phyloP scores from a whole-genome alignment of 2,113 vertebrate genomes.

The Natator depressus region DNA sequence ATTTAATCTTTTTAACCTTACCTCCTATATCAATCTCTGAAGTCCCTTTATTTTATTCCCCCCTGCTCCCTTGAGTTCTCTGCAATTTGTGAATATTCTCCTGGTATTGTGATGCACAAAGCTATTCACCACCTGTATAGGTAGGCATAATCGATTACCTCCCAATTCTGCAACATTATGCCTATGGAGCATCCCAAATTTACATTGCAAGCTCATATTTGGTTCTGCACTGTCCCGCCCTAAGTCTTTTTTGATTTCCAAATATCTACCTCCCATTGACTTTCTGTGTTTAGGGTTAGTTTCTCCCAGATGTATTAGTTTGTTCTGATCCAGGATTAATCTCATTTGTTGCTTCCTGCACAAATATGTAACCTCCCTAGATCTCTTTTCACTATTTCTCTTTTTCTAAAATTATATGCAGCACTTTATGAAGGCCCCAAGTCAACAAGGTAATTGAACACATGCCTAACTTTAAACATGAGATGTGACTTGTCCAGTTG shows the following conservation, averaged over 20 bases:
- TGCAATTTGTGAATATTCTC: background rate
- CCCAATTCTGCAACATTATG: background rate
- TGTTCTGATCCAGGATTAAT: background rate
- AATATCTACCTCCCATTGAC: background rate
- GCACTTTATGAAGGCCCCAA: rapidly evolving
- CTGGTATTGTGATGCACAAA: background rate
- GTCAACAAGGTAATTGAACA: rapidly evolving
- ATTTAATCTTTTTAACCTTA: background rate
- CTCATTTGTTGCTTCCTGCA: background rate
- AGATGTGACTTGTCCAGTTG: background rate
- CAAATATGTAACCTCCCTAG: background rate
- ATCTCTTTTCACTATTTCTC: background rate
- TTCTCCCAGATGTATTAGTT: background rate
- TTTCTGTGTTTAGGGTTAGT: background rate
- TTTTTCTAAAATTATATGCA: background rate
- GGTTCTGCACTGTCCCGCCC: background rate
- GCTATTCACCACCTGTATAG: background rate
- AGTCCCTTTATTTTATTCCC: background rate
- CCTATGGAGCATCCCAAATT: background rate
- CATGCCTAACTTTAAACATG: rapidly evolving
- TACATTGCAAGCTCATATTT: background rate
- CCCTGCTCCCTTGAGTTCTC: background rate
- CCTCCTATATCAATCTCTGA: background rate
- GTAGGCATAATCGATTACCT: background rate
- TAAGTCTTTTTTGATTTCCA: background rate